Evolutionary conservation across 2,113 vertebrate genomes (phyloP).

Genomic region (Vimba vimba): DNA sequence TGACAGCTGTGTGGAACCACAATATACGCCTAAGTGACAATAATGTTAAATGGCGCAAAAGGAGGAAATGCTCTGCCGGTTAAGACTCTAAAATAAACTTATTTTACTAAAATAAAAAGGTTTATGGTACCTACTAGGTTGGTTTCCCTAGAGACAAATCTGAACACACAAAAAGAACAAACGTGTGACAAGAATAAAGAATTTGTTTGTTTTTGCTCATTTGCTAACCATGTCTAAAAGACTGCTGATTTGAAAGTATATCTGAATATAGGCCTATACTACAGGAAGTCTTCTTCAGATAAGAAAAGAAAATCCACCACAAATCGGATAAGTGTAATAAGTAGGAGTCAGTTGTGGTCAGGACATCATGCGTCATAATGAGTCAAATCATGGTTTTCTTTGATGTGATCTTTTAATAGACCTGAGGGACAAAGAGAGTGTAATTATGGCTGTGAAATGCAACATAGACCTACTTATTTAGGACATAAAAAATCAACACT

Average conservation of each 20-base stretch:
- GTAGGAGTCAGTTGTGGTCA: background rate
- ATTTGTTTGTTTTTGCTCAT: slow-evolving; percentile 34
- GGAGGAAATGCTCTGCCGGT: slow-evolving; percentile 5
- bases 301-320: background rate
- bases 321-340: background rate
- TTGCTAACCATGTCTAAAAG: background rate
- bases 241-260: background rate
- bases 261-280: background rate
- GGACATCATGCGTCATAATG: slow-evolving; percentile 8
- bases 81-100: slow-evolving; percentile 27
- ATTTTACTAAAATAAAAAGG: slow-evolving; percentile 15
- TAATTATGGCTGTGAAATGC: background rate
- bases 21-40: slow-evolving; percentile 15
- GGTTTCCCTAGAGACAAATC: slow-evolving; percentile 14
- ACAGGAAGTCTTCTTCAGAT: background rate
- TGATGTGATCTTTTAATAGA: background rate
- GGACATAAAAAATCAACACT: background rate
- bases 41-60: slow-evolving; percentile 38
- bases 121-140: slow-evolving; percentile 24
- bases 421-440: background rate
- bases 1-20: slow-evolving; percentile 61
- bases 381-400: slow-evolving; percentile 3
- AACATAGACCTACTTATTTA: background rate
- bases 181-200: slow-evolving; percentile 57
- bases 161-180: slow-evolving; percentile 20